A percentile compares a stretch with the other conserved stretches of the same genome.
These are phyloP conservation scores for Microdon myrmicae DNA, from an alignment of 2,888 invertebrate genomes.

Conservation along the genomic window DNA sequence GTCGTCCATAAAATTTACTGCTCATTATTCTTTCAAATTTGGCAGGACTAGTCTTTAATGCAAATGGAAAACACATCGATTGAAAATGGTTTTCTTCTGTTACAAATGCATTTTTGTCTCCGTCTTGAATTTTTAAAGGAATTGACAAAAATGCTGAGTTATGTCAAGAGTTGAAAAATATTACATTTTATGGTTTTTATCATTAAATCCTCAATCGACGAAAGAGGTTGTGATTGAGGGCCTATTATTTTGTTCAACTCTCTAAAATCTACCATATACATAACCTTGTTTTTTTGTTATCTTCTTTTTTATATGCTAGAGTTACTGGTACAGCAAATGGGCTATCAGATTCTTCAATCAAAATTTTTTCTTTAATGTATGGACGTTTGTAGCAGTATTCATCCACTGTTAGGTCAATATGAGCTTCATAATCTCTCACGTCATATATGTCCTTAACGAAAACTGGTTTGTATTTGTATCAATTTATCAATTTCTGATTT, in stretches of 20 bases:
- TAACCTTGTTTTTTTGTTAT: constrained; percentile 40
- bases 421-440: constrained; percentile 55
- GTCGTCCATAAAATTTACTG: constrained; percentile 51
- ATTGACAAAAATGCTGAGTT: constrained; percentile 50
- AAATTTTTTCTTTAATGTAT: constrained; percentile 36
- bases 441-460: constrained; percentile 56
- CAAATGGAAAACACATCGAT: constrained; percentile 49
- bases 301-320: constrained; percentile 50
- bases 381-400: constrained; percentile 44
- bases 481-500: constrained; percentile 45
- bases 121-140: constrained; percentile 37
- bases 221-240: constrained; percentile 46
- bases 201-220: constrained; percentile 37
- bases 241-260: constrained; percentile 42
- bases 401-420: constrained; percentile 46
- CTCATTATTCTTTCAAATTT: constrained; percentile 50
- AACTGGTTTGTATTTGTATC: constrained; percentile 50
- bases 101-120: constrained; percentile 42
- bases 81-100: constrained; percentile 48
- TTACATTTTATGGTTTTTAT: constrained; percentile 36
- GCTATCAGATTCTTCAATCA: constrained; percentile 48
- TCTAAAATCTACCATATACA: constrained; percentile 45
- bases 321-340: constrained; percentile 50
- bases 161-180: constrained; percentile 36
- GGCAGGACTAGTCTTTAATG: constrained; percentile 29